Evolutionary conservation across 2,888 invertebrate genomes (phyloP).

Genomic region (Thysanoteuthis rhombus): DNA sequence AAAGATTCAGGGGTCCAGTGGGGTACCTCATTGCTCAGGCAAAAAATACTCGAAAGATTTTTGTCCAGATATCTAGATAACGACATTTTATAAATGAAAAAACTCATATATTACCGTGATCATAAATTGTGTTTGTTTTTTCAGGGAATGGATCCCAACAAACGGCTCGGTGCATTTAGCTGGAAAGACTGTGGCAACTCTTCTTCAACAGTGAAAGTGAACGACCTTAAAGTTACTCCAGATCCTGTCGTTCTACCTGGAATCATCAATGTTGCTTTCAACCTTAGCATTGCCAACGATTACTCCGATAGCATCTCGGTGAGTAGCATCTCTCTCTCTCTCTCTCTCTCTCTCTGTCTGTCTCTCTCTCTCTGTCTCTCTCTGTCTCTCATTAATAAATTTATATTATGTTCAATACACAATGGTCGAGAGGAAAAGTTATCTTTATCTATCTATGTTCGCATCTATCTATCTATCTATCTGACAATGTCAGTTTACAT

Average conservation of each 20-base stretch:
- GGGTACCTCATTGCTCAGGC: no score
- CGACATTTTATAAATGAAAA: no score
- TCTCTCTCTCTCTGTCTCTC: no score
- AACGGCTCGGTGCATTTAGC: constrained; percentile 34
- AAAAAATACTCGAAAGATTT: neutral
- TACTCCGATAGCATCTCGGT: neutral
- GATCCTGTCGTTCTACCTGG: constrained; percentile 54
- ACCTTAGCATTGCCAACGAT: constrained; percentile 36
- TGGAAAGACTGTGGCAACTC: constrained; percentile 49
- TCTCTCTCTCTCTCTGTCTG: no score
- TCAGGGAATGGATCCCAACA: constrained; percentile 1
- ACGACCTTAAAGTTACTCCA: constrained; percentile 42
- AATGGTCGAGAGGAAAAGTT: no score
- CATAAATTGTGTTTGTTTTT: neutral
- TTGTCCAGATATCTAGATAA: no score
- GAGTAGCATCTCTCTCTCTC: neutral
- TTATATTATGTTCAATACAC: no score
- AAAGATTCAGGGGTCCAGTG: no score
- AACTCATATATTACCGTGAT: neutral
- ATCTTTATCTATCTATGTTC: no score
- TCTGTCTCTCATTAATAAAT: no score
- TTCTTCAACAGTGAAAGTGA: constrained; percentile 35
- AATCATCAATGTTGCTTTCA: constrained; percentile 40
- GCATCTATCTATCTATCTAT: no score
- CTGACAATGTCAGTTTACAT: no score